These are phyloP conservation scores for Pampus argenteus DNA, from an alignment of 2,797 vertebrate species.

Conservation along the genomic window DNA sequence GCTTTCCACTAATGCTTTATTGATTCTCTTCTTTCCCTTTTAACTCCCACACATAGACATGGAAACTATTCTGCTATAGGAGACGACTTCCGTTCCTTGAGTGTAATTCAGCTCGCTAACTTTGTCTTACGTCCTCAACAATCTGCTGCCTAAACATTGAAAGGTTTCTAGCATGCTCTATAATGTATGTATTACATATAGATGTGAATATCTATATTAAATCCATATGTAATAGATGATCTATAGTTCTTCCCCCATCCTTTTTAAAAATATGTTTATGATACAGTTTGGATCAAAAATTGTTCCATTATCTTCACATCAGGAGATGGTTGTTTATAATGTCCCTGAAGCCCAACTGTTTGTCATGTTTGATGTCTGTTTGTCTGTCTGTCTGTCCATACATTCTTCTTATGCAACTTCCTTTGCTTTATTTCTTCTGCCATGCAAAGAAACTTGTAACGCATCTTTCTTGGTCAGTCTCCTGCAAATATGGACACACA, in stretches of 20 bases:
- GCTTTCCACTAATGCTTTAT: conserved; percentile 84
- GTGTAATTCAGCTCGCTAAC: conserved; percentile 54
- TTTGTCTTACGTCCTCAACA: conserved; percentile 48
- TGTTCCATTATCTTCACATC: conserved; percentile 12
- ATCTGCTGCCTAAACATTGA: conserved; percentile 30
- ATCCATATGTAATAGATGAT: conserved; percentile 33
- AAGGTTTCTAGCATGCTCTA: conserved; percentile 31
- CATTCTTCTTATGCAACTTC: conserved; percentile 19
- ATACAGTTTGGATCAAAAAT: conserved; percentile 35
- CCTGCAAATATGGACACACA: conserved; percentile 37
- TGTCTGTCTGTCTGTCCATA: conserved; percentile 18
- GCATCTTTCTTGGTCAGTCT: conserved; percentile 52
- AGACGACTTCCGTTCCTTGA: conserved; percentile 58
- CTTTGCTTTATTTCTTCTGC: conserved; percentile 29
- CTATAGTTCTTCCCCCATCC: conserved; percentile 20
- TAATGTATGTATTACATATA: too few species aligned
- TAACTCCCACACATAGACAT: conserved; percentile 78
- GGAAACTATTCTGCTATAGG: conserved; percentile 78
- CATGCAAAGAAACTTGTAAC: conserved; percentile 54
- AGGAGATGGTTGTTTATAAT: conserved; percentile 33
- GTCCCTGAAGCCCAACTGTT: conserved; percentile 36
- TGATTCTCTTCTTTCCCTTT: conserved; percentile 82
- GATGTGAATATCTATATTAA: too few species aligned
- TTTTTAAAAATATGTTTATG: conserved; percentile 25
- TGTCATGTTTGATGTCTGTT: conserved; percentile 31